Evolutionary conservation across 2,113 vertebrate species (phyloP).

Genomic region (Dascyllus trimaculatus): DNA sequence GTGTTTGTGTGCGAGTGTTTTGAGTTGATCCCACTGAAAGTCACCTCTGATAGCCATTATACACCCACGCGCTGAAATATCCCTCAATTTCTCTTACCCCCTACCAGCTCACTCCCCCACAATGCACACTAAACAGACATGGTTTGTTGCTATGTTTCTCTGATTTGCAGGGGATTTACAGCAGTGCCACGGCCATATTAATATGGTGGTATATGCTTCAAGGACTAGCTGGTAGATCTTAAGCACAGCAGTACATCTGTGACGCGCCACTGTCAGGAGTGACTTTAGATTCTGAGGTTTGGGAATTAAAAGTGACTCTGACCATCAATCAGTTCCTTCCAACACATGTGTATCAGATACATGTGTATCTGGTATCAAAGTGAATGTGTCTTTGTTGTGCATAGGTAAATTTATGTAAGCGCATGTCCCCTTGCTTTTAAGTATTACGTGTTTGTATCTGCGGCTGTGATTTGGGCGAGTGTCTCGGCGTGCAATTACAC

Average conservation of each 20-base stretch:
- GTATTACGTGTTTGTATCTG: background rate
- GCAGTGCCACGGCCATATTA: conserved; percentile 51
- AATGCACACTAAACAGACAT: conserved; percentile 64
- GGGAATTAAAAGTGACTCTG: conserved; percentile 52
- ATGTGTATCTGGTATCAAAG: background rate
- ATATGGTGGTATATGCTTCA: conserved; percentile 54
- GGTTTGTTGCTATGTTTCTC: conserved; percentile 65
- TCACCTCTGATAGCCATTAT: conserved; percentile 81
- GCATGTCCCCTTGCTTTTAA: conserved; percentile 14
- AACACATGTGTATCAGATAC: background rate
- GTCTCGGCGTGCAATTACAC: conserved; percentile 16
- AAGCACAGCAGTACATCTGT: conserved; percentile 64
- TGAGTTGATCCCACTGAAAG: conserved; percentile 79
- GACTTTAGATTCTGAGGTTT: conserved; percentile 36
- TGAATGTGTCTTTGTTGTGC: conserved; percentile 39
- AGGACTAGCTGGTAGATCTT: conserved; percentile 56
- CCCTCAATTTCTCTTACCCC: conserved; percentile 76
- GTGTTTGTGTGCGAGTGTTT: conserved; percentile 69
- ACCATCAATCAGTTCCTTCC: conserved; percentile 26
- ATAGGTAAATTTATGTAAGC: conserved; percentile 3
- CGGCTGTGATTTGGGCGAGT: background rate
- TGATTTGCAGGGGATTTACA: conserved; percentile 72
- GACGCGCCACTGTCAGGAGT: background rate
- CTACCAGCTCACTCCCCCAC: conserved; percentile 74
- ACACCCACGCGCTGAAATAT: conserved; percentile 75